Evolutionary conservation across 2,888 invertebrate genomes (phyloP).

Genomic region (Acleris sparsana): DNA sequence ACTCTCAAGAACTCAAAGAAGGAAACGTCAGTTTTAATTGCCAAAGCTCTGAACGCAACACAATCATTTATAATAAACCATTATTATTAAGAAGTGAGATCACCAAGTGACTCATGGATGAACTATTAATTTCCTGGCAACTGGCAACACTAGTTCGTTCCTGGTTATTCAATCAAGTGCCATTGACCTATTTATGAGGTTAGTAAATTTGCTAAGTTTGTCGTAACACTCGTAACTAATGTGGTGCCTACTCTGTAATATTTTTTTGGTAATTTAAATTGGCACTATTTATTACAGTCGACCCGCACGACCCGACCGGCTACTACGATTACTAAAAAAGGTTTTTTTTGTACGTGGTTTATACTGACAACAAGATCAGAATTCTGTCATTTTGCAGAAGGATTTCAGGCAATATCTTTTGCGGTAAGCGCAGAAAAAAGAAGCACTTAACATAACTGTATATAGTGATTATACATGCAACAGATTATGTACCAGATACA

Average conservation of each 20-base stretch:
- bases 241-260: neutral
- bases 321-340: no score
- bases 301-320: neutral
- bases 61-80: slow-evolving; percentile 13
- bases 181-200: slow-evolving; percentile 65
- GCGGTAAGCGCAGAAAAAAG: neutral
- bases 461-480: neutral
- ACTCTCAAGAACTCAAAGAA: no score
- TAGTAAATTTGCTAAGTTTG: slow-evolving; percentile 43
- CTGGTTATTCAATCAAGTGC: slow-evolving; percentile 58
- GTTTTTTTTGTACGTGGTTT: neutral
- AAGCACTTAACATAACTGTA: neutral
- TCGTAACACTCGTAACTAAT: neutral
- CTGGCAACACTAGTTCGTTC: slow-evolving; percentile 50
- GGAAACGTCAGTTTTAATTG: slow-evolving; percentile 3
- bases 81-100: slow-evolving; percentile 55
- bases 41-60: slow-evolving; percentile 19
- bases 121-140: slow-evolving; percentile 57
- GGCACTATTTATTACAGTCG: neutral
- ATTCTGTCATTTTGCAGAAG: no score
- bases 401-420: neutral
- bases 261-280: neutral
- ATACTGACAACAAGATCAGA: neutral
- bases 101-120: slow-evolving; percentile 61
- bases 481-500: slow-evolving; percentile 15